These are phyloP conservation scores for Chelidonichthys spinosus DNA, from an alignment of 2,797 vertebrate species.

Conservation along the genomic window DNA sequence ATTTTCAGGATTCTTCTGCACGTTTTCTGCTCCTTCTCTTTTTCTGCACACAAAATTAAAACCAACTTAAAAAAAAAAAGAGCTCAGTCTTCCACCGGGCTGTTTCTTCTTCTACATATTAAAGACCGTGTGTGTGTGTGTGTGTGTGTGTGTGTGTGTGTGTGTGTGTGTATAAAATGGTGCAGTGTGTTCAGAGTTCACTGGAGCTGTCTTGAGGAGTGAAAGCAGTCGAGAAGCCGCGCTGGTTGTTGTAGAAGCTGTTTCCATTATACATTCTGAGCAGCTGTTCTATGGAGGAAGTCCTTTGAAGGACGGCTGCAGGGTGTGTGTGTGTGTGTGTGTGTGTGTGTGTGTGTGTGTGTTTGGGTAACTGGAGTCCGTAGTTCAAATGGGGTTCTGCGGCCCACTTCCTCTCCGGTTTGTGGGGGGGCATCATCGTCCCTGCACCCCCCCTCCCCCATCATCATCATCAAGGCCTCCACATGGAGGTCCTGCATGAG, in stretches of 20 bases:
- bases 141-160: too few species aligned
- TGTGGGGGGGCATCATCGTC: conserved; percentile 26
- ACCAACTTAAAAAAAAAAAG: conserved; percentile 22
- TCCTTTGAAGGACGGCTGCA: conserved; percentile 74
- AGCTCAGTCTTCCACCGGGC: conserved; percentile 26
- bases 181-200: conserved; percentile 61
- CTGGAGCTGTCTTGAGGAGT: conserved; percentile 58
- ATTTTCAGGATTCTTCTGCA: conserved; percentile 35
- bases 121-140: conserved; percentile 9
- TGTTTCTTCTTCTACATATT: conserved; percentile 15
- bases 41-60: conserved; percentile 35
- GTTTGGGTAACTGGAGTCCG: conserved; percentile 61
- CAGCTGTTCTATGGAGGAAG: conserved; percentile 79
- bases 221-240: conserved; percentile 56
- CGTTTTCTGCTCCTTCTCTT: conserved; percentile 13
- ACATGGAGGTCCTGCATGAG: conserved; percentile 38
- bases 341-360: conserved; percentile 4
- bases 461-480: conserved; percentile 30
- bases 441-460: conserved; percentile 6
- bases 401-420: conserved; percentile 24
- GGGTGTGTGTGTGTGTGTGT: conserved; percentile 5
- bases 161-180: conserved; percentile 46
- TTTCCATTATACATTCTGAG: conserved; percentile 77
- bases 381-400: conserved; percentile 71
- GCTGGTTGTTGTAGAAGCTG: conserved; percentile 43